Evolutionary conservation across 2,113 vertebrate species (phyloP).

Genomic region (Beaufortia kweichowensis): DNA sequence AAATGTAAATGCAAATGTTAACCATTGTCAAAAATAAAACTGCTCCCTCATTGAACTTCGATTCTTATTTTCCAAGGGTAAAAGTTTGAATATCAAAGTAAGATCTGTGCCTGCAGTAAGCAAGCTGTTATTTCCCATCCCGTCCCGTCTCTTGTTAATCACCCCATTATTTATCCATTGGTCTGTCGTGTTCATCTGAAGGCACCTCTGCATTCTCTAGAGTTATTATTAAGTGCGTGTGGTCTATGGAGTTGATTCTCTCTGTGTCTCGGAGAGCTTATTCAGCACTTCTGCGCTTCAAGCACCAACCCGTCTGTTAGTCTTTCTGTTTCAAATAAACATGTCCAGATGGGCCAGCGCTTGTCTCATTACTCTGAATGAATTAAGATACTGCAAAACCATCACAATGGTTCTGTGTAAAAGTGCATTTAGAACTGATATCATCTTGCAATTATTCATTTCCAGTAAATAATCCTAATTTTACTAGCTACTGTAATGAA

Average conservation of each 20-base stretch:
- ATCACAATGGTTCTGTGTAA: conserved; percentile 2
- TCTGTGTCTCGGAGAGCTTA: conserved; percentile 59
- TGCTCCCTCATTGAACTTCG: neutral
- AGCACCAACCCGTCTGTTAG: conserved; percentile 10
- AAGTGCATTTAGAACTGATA: neutral
- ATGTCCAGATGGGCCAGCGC: neutral
- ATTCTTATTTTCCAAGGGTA: neutral
- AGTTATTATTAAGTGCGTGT: conserved; percentile 38
- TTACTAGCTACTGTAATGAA: too few relatives aligned
- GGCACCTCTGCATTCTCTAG: conserved; percentile 28
- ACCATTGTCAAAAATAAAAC: too few relatives aligned
- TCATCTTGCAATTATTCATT: conserved; percentile 16
- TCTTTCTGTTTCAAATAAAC: neutral
- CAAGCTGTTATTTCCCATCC: neutral
- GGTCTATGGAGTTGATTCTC: conserved; percentile 2
- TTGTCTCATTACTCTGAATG: neutral
- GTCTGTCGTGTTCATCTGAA: neutral
- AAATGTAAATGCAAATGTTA: too few relatives aligned
- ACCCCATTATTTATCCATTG: conserved; percentile 1
- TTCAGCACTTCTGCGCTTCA: conserved; percentile 55
- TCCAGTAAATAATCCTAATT: neutral
- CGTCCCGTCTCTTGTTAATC: conserved; percentile 24
- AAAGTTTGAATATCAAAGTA: conserved; percentile 4
- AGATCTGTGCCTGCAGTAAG: neutral
- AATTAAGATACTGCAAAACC: conserved; percentile 1